Percentiles rank a stretch among this genome's conserved stretches.
Conservation (phyloP, 2,113 vertebrate species). For the Heloderma charlesbogerti region DNA sequence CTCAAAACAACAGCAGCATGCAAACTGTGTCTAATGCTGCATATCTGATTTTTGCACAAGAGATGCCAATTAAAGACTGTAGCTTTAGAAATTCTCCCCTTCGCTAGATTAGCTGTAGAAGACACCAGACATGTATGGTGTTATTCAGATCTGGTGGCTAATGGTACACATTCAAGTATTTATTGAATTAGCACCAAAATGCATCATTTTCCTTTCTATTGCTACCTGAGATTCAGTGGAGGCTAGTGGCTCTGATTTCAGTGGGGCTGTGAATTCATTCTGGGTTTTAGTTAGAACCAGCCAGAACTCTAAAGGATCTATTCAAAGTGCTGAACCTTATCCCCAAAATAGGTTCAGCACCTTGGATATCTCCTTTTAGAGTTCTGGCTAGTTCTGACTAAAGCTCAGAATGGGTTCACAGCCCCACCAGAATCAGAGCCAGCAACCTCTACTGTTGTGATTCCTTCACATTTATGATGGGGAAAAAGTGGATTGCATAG, state of each 20-base stretch:
- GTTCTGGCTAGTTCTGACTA: too few species aligned
- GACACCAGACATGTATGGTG: background rate
- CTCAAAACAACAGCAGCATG: background rate
- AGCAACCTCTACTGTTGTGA: too few species aligned
- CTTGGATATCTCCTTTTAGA: too few species aligned
- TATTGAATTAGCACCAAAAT: constrained; percentile 2
- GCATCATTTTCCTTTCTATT: background rate
- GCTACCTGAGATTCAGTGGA: background rate
- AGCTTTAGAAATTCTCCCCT: background rate
- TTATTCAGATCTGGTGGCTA: background rate
- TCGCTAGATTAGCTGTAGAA: background rate
- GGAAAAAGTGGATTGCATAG: background rate
- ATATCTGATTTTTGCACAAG: constrained; percentile 20
- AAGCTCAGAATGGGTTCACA: too few species aligned
- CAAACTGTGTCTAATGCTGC: constrained; percentile 6
- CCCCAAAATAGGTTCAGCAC: too few species aligned
- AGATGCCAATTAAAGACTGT: constrained; percentile 16
- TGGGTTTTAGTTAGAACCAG: too few species aligned
- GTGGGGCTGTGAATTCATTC: too few species aligned
- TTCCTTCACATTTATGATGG: background rate
- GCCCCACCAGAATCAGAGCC: too few species aligned
- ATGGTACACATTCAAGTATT: background rate
- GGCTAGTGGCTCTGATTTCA: too few species aligned
- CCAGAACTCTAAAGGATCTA: too few species aligned
- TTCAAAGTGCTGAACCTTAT: too few species aligned